Conservation (phyloP, 2,888 invertebrate species). For the Tigriopus californicus region DNA sequence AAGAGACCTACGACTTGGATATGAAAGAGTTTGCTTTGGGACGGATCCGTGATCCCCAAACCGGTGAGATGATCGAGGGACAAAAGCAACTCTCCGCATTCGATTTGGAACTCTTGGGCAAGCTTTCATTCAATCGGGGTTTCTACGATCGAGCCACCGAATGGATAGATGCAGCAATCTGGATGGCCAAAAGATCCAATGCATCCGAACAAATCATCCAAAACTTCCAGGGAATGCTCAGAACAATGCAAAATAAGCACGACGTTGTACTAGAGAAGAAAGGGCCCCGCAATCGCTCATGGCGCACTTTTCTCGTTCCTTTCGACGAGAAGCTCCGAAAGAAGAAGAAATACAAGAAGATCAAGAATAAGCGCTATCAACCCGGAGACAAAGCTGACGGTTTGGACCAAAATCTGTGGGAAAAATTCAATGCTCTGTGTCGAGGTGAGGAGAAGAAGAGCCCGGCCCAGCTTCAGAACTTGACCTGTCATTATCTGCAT, state of each 20-base stretch:
- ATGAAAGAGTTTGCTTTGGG: background rate
- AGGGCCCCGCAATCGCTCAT: background rate
- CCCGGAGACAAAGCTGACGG: background rate
- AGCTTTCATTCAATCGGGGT: background rate
- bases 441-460: slow-evolving; percentile 7
- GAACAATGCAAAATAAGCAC: background rate
- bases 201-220: background rate
- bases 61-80: background rate
- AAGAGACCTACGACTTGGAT: slow-evolving; percentile 1
- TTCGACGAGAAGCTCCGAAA: background rate
- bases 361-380: background rate
- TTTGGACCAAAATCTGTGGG: background rate
- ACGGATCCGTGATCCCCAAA: background rate
- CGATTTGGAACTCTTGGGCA: slow-evolving; percentile 1
- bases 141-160: background rate
- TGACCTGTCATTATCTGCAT: slow-evolving; percentile 7
- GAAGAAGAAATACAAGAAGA: slow-evolving; percentile 12
- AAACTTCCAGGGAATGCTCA: background rate
- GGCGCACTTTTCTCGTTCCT: background rate
- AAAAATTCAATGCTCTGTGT: slow-evolving; percentile 1
- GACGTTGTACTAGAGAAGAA: background rate
- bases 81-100: background rate
- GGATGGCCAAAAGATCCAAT: background rate
- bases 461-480: background rate
- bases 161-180: background rate